Base-by-base conservation (phyloP, 2,888 invertebrate species). In the Plebejus argus region DNA sequence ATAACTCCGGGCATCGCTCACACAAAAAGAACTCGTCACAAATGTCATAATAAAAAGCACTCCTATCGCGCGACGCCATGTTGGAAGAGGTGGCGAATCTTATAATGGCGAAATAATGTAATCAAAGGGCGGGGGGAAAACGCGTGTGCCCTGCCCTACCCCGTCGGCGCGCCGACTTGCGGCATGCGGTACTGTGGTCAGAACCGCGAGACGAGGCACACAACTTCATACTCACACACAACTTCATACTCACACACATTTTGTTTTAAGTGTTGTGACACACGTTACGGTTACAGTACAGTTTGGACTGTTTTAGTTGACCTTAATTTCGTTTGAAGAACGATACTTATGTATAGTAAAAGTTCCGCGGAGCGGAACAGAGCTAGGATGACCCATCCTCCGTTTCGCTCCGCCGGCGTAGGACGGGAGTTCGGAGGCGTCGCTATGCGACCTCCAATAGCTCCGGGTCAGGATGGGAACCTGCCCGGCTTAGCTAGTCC, bases 41-140 rank as follows among this genome's bases (percentile, higher is more conserved):
- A 66, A 66, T 66, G 28, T 66, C 66, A 66, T 66, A 66, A 66
- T 66, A 28, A 66, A 66, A 66, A 66, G 66, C 66, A 33, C 66
- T 45, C 74, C 78, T 77, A 66, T 78, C 83, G 82, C 80, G 87
- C 86, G 88, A 87, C 89, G 93, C 93, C 93, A 93, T 93, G 88
- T 93, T 93, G 93, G 89, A 91, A 91, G 87, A 91, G 93, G 92
- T 93, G 91, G 91, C 86, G 91, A 92, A 92, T 93, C 90, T 90
- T 91, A 93, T 93, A 92, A 93, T 91, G 90, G 89, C 86, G 89
- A 92, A 92, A 91, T 93, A 91, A 93, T 93, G 91, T 89, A 92
- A 93, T 92, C 88, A 91, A 83, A 84, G 81, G 80, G 66, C 66
- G 91, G 85, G 91, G 88, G 81, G 76, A 89, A 90, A 90, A 91